Percentiles rank a stretch among this genome's conserved stretches.
Conservation (phyloP, 2,797 vertebrate genomes). For the Labroides dimidiatus region DNA sequence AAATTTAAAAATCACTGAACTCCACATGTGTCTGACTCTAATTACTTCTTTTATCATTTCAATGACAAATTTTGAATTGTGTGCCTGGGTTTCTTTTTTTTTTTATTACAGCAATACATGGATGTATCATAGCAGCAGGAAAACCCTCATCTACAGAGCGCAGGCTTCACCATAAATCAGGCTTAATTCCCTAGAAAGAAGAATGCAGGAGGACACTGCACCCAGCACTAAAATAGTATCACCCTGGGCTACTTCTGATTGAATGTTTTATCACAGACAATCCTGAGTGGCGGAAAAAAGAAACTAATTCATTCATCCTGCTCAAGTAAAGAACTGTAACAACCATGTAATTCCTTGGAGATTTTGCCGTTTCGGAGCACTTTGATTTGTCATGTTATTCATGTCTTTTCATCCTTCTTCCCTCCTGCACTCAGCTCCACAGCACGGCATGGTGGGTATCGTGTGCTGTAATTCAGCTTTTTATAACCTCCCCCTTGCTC, state of each 20-base stretch:
- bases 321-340: slow-evolving; percentile 81
- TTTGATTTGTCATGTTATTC: slow-evolving; percentile 83
- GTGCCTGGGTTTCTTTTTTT: slow-evolving; percentile 56
- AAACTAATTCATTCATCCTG: slow-evolving; percentile 84
- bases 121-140: slow-evolving; percentile 64
- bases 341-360: slow-evolving; percentile 82
- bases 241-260: slow-evolving; percentile 79
- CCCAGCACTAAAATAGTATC: slow-evolving; percentile 81
- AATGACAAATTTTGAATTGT: slow-evolving; percentile 65
- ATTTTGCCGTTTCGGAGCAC: slow-evolving; percentile 74
- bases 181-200: slow-evolving; percentile 80
- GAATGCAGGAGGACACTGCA: slow-evolving; percentile 72
- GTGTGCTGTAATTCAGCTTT: slow-evolving; percentile 74
- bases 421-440: slow-evolving; percentile 47
- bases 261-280: slow-evolving; percentile 84
- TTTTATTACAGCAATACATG: slow-evolving; percentile 57
- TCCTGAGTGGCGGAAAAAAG: slow-evolving; percentile 78
- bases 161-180: slow-evolving; percentile 78
- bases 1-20: slow-evolving; percentile 66
- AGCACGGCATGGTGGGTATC: slow-evolving; percentile 68
- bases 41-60: slow-evolving; percentile 72
- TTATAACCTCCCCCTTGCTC: slow-evolving; percentile 73
- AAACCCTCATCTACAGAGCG: slow-evolving; percentile 68
- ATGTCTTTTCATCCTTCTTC: slow-evolving; percentile 74
- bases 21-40: slow-evolving; percentile 56